phyloP scores from a whole-genome alignment of 2,888 invertebrate genomes.

The Lasioglossum lativentre region DNA sequence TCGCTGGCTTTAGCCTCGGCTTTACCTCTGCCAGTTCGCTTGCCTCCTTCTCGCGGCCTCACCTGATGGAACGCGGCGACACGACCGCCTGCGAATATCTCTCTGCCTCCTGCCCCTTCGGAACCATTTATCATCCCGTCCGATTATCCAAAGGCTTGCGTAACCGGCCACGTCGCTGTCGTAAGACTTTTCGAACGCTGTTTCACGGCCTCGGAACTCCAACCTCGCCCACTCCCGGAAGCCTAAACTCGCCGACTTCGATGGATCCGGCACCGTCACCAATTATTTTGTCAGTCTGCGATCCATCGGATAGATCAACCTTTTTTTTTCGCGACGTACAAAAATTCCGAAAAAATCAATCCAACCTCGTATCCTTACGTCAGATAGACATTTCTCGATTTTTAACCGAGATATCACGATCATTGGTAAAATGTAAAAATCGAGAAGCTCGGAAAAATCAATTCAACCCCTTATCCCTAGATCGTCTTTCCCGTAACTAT shows the following conservation, averaged over 20 bases:
- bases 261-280: not conserved
- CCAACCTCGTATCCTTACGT: not conserved
- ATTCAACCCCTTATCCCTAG: too few relatives aligned
- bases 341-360: not conserved
- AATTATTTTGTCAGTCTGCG: not conserved
- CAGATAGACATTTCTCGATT: too few relatives aligned
- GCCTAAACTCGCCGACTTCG: not conserved
- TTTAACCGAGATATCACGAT: too few relatives aligned
- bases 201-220: not conserved
- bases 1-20: not conserved
- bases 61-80: conserved; percentile 49
- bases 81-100: conserved; percentile 29
- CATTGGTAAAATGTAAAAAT: too few relatives aligned
- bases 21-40: not conserved
- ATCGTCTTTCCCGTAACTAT: too few relatives aligned
- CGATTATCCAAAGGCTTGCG: conserved; percentile 41
- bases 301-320: not conserved
- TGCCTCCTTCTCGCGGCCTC: not conserved
- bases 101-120: not conserved
- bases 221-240: conserved; percentile 4
- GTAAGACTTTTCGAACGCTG: not conserved
- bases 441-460: too few relatives aligned
- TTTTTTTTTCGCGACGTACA: not conserved
- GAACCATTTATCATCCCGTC: conserved; percentile 35
- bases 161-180: conserved; percentile 15